Evolutionary conservation across 2,888 invertebrate genomes (phyloP).

Genomic region (Nomada ferruginata): DNA sequence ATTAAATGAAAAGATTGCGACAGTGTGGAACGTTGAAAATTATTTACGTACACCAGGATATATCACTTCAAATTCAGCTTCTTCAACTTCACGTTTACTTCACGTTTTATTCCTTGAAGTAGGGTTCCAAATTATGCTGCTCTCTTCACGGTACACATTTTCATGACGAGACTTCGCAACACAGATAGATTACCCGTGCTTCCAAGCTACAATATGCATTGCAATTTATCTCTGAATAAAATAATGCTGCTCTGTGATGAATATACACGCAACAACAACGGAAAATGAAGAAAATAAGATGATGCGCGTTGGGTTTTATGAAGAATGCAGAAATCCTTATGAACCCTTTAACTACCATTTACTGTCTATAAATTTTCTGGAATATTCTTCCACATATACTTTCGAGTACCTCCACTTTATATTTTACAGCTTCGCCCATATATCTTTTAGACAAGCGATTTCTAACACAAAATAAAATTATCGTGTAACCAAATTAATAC

Average conservation of each 20-base stretch:
- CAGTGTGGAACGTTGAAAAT: not conserved
- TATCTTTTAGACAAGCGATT: no score
- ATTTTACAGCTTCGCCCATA: no score
- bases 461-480: not conserved
- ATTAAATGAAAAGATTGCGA: not conserved
- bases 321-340: no score
- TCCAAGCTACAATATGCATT: not conserved
- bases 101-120: slow-evolving; percentile 9
- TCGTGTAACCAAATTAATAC: no score
- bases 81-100: slow-evolving; percentile 11
- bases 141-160: slow-evolving; percentile 6
- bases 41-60: slow-evolving; percentile 29
- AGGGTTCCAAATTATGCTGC: not conserved
- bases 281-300: no score
- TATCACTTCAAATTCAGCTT: slow-evolving; percentile 32
- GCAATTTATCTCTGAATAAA: not conserved
- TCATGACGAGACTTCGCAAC: not conserved
- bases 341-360: no score
- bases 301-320: no score
- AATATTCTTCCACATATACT: no score
- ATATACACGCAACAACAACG: no score
- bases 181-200: not conserved
- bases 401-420: no score
- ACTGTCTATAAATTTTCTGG: no score
- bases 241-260: no score